Conservation (phyloP, 2,797 vertebrate genomes). For the Pampus argenteus region DNA sequence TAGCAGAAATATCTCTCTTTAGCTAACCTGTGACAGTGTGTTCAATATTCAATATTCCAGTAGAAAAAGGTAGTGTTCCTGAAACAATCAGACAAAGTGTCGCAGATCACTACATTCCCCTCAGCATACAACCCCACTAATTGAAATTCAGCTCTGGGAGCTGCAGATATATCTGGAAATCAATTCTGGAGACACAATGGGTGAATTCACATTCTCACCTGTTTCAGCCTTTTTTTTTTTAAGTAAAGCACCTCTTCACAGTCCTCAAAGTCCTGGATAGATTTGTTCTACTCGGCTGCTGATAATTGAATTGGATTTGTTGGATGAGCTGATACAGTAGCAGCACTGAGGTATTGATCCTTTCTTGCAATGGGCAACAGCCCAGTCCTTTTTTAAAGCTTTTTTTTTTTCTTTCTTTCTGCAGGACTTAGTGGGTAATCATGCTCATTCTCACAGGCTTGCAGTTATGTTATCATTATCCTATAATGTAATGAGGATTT, state of each 20-base stretch:
- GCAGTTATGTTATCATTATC: background rate
- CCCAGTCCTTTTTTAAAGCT: conserved; percentile 34
- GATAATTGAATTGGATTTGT: conserved; percentile 82
- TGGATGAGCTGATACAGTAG: conserved; percentile 78
- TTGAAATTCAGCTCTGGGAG: conserved; percentile 48
- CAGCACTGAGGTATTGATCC: conserved; percentile 69
- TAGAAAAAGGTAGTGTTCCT: conserved; percentile 10
- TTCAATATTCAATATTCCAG: conserved; percentile 15
- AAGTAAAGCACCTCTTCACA: conserved; percentile 59
- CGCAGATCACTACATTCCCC: conserved; percentile 38
- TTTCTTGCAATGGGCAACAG: conserved; percentile 47
- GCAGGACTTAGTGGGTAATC: background rate
- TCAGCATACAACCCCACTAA: conserved; percentile 26
- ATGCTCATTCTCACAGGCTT: background rate
- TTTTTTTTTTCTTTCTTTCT: conserved; percentile 16
- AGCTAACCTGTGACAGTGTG: background rate
- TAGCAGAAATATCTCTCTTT: conserved; percentile 15
- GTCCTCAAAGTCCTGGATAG: conserved; percentile 64
- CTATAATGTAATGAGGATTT: background rate
- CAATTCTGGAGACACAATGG: conserved; percentile 42
- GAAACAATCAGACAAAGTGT: conserved; percentile 25
- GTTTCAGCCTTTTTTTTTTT: conserved; percentile 28
- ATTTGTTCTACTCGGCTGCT: conserved; percentile 70
- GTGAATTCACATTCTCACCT: conserved; percentile 51
- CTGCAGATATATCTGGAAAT: conserved; percentile 59